Conservation (phyloP, 2,888 invertebrate genomes). For the Dysmachus trigonus region DNA sequence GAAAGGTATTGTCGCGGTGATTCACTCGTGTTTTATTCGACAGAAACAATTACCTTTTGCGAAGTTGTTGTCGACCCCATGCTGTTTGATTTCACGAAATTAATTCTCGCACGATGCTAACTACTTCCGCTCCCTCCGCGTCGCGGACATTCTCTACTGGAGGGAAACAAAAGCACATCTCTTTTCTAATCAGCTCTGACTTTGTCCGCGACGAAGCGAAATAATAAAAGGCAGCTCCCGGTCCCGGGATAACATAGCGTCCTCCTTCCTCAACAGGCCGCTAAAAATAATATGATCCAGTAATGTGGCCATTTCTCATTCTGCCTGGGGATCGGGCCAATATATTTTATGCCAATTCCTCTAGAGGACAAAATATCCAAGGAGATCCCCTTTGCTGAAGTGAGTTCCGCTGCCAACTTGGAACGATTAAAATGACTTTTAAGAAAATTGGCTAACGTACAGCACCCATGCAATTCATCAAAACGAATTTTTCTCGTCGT, state of each 20-base stretch:
- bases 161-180: not conserved
- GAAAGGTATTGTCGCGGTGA: not conserved
- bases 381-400: not conserved
- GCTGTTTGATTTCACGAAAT: not conserved
- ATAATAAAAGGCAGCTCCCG: not conserved
- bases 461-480: conserved; percentile 27
- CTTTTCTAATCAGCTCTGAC: not conserved
- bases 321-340: conserved; percentile 11
- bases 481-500: not conserved
- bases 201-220: not conserved
- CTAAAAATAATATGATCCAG: not conserved
- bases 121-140: not conserved
- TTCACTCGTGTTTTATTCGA: not conserved
- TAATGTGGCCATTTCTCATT: not conserved
- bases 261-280: not conserved
- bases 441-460: conserved; percentile 38
- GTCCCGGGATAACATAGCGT: not conserved
- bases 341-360: conserved; percentile 36
- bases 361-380: not conserved
- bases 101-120: not conserved
- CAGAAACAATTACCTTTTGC: not conserved
- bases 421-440: conserved; percentile 31
- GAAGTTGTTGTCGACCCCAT: not conserved
- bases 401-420: conserved; percentile 21
- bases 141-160: not conserved